These are phyloP conservation scores for Fabriciana adippe DNA, from an alignment of 2,888 invertebrate genomes.

Conservation along the genomic window DNA sequence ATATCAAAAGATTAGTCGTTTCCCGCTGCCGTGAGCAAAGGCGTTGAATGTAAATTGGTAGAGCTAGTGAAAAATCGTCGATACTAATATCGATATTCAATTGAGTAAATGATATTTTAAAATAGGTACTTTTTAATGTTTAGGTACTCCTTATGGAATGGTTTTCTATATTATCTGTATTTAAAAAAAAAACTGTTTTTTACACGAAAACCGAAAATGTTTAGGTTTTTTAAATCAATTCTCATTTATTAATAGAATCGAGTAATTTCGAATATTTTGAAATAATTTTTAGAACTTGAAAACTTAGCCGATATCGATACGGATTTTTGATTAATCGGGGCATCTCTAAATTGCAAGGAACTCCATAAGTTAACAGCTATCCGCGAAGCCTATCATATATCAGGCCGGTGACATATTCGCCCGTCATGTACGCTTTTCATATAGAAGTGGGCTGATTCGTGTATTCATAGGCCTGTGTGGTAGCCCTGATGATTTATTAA, in stretches of 20 bases:
- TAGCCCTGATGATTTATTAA: conserved; percentile 31
- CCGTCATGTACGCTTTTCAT: conserved; percentile 69
- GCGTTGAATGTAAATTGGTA: conserved; percentile 73
- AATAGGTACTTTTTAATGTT: not conserved
- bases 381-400: conserved; percentile 71
- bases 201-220: too few species aligned
- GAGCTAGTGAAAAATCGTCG: conserved; percentile 44
- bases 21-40: conserved; percentile 57
- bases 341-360: conserved; percentile 61
- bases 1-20: conserved; percentile 80
- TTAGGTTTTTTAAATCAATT: too few species aligned
- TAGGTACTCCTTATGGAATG: too few species aligned
- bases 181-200: too few species aligned
- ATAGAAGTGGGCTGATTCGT: conserved; percentile 33
- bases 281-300: not conserved
- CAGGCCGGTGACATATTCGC: conserved; percentile 70
- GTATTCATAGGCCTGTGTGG: conserved; percentile 28
- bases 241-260: too few species aligned
- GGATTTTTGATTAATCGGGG: not conserved
- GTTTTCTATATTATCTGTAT: too few species aligned
- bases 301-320: conserved; percentile 4
- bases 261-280: too few species aligned
- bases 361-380: conserved; percentile 77
- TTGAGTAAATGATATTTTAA: not conserved
- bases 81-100: conserved; percentile 14